Conservation (phyloP, 2,797 vertebrate genomes). For the Anas capensis region DNA sequence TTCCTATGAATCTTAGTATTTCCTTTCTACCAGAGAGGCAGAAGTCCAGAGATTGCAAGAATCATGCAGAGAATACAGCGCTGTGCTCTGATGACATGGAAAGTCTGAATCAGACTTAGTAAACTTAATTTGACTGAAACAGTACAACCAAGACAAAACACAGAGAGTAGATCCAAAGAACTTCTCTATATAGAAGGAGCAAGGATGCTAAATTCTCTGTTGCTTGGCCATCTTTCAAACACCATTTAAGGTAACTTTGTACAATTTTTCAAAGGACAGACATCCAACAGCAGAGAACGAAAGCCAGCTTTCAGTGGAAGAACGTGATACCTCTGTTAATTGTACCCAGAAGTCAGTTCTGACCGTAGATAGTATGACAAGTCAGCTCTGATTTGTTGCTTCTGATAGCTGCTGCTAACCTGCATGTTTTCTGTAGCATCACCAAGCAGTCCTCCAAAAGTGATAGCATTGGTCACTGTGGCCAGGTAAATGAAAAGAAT, state of each 20-base stretch:
- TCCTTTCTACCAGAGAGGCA: neutral
- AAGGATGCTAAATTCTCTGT: constrained; percentile 46
- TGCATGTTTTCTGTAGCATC: constrained; percentile 99
- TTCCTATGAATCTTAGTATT: neutral
- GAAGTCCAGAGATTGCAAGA: neutral
- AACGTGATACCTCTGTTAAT: neutral
- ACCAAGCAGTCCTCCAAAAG: constrained; percentile 95
- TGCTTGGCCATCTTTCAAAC: constrained; percentile 48
- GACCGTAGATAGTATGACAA: neutral
- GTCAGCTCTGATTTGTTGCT: neutral
- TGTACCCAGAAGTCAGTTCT: constrained; percentile 1
- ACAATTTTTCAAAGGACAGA: constrained; percentile 41
- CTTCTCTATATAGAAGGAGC: neutral
- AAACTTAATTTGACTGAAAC: neutral
- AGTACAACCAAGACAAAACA: neutral
- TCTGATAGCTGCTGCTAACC: constrained; percentile 79
- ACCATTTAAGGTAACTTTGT: constrained; percentile 64
- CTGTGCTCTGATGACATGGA: neutral
- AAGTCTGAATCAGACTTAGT: neutral
- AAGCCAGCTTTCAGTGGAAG: constrained; percentile 50
- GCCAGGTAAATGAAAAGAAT: constrained; percentile 97
- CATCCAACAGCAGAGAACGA: constrained; percentile 47
- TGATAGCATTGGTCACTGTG: constrained; percentile 98
- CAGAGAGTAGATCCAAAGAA: neutral
- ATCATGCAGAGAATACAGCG: neutral